Conservation (phyloP, 2,113 vertebrate genomes). For the Cercocebus atys region DNA sequence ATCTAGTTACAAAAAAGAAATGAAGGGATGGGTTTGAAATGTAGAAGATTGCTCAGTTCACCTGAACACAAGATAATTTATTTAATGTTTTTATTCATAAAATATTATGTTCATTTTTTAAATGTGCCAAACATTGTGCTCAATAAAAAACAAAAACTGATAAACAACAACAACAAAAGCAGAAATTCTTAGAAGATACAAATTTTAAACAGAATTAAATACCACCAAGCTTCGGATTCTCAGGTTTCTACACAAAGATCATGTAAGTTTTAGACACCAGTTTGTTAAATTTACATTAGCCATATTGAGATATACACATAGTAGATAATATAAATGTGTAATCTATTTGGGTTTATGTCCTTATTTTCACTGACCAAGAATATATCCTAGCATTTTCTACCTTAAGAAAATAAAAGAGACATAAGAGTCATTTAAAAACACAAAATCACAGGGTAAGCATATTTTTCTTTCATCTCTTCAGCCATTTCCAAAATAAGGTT, state of each 20-base stretch:
- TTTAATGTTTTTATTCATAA: background rate
- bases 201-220: background rate
- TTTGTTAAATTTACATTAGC: background rate
- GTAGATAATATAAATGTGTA: background rate
- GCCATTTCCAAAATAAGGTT: conserved; percentile 38
- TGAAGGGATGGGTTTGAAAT: background rate
- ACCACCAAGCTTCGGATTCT: background rate
- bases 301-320: background rate
- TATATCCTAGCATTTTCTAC: background rate
- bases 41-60: background rate
- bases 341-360: background rate
- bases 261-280: background rate
- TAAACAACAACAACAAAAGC: background rate
- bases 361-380: background rate
- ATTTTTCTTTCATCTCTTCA: conserved; percentile 23
- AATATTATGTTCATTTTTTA: background rate
- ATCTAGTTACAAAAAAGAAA: background rate
- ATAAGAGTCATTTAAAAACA: background rate
- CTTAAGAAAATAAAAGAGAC: background rate
- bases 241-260: background rate
- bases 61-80: background rate
- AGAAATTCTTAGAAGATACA: background rate
- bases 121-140: background rate
- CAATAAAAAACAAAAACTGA: background rate
- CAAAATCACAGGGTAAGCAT: background rate